Base-by-base conservation (phyloP, 2,113 vertebrate species). In the Nyctibius bracteatus region DNA sequence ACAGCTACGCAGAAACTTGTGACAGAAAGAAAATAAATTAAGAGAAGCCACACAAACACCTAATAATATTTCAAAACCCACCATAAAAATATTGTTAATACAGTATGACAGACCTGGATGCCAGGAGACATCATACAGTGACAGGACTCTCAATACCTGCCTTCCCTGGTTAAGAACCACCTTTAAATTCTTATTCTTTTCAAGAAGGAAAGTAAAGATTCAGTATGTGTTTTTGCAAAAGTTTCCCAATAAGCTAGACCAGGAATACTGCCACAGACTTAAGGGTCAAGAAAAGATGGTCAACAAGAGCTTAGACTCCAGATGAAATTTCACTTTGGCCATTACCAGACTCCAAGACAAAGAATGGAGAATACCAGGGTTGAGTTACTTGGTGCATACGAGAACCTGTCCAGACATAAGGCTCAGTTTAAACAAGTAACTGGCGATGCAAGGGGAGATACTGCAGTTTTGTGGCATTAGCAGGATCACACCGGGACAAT, bases 401-500 rank as follows among this genome's bases (percentile, higher is more conserved):
- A 84, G 77, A 58, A 65, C 81, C 66, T 55, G 77, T 21, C 44
- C 84, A 79, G 70, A 41, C 67, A 41, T 2, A 71, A 30, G 20
- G 44, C 58, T 73, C 27, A 10, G 88, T 12, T 77, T 51, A n/a
- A 57, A 35, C 63, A 41, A 66, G 82, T 3, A 90, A 47, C 13
- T 3, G 7, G 51, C 0, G 2, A 75, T 41, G 79, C 47, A 23
- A 63, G 30, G 1, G 0, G 28, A 92, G 55, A 77, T 83, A 41
- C 22, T 3, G 12, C 6, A 28, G 82, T 6, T 68, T 10, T 54
- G 63, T 46, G 80, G 58, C 57, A 47, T 43, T 13, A 19, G 27
- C 35, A 27, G n/a, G 55, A 63, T 37, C 54, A 44, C 47, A 39
- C 3, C 0, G 0, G 91, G 80, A 83, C 5, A 1, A 47, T 35